A percentile compares a stretch with the other conserved stretches of the same genome.
Evolutionary conservation across 2,113 vertebrate species (phyloP).

Genomic region (Mugil cephalus): DNA sequence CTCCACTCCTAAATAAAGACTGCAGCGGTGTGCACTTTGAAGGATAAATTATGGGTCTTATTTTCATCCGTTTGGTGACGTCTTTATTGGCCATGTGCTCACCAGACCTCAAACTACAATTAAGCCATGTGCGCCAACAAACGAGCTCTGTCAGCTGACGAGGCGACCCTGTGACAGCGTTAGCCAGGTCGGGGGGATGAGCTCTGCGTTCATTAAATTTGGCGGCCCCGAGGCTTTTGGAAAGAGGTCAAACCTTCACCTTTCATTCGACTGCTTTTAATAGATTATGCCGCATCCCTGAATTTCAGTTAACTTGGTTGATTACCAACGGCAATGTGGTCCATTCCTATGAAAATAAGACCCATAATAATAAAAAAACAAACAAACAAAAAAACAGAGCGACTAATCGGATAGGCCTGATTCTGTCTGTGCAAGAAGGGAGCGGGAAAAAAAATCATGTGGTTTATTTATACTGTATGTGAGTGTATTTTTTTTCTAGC

Average conservation of each 20-base stretch:
- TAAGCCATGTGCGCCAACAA: neutral
- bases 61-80: neutral
- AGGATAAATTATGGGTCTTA: neutral
- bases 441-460: neutral
- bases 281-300: neutral
- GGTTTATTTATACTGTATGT: slow-evolving; percentile 28
- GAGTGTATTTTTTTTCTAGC: slow-evolving; percentile 31
- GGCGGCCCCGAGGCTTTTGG: neutral
- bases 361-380: slow-evolving; percentile 4
- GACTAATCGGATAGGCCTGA: neutral
- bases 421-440: slow-evolving; percentile 8
- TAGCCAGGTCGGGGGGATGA: neutral
- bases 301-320: slow-evolving; percentile 11
- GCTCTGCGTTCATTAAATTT: neutral
- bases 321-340: neutral
- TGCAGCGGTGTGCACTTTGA: neutral
- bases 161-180: too few species aligned
- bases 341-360: slow-evolving; percentile 6
- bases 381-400: neutral
- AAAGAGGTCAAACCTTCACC: slow-evolving; percentile 2
- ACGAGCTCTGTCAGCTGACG: neutral
- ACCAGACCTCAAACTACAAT: too few species aligned
- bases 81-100: neutral
- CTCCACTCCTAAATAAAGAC: neutral
- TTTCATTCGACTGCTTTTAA: neutral